Evolutionary conservation across 2,888 invertebrate species (phyloP), one percentile per base, ranked within the genome.

Genomic region (Tryphoninae sp.): DNA sequence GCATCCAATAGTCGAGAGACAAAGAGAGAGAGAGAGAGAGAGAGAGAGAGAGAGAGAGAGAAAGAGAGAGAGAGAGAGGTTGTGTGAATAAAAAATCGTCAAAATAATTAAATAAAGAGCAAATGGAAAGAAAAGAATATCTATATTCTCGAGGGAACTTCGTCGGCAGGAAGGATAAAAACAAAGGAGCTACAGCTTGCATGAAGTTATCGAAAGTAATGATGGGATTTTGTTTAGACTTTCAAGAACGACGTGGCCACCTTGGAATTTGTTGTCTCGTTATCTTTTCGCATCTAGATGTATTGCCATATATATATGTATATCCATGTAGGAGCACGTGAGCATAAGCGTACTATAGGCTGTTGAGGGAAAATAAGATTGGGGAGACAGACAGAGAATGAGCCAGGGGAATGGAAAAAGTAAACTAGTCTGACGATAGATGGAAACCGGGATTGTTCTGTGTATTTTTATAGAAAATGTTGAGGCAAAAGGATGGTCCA

Each of bases 251-350:
- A 81, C 73, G 81, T 79, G 81, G 74, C 83, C 80, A 75, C 82
- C 81, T 84, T 84, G 84, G 88, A 86, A 86, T 88, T 85, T 87
- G 85, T 33, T 33, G 33, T 40, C 33, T 68, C 22, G 42, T 33
- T 33, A 8, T n/a, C 62, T 16, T 8, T 67, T 75, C 67, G 45
- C 8, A 45, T 42, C 22, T 78, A 83, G 85, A 86, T 80, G 86
- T 86, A 85, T 86, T 86, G 11, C 33, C 53, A 4, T 26, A 9
- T n/a, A 61, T 61, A 19, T 45, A 23, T 45, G 13, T 87, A 85
- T 85, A 85, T 88, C 84, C 85, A 86, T 86, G 87, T 82, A 84
- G 86, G 86, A 88, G 89, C 89, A 89, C 88, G 86, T 87, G 51
- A 51, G 53, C 45, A 45, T 8, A 2, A 11, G 45, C 9, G 40